These are phyloP conservation scores for Andricus grossulariae DNA, from an alignment of 1,140 invertebrate genomes.

Conservation along the genomic window DNA sequence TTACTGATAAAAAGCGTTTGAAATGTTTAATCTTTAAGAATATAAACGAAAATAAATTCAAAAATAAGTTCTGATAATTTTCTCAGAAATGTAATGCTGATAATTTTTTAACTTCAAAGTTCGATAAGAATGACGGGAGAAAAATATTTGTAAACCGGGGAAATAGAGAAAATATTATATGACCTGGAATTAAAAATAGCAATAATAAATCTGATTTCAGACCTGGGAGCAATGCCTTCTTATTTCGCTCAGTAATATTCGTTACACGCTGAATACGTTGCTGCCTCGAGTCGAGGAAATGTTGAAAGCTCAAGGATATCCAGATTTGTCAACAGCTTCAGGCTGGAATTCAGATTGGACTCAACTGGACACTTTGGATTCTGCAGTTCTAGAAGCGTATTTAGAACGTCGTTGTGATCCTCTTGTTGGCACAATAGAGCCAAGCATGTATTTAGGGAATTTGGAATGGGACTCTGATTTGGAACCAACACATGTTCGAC, in stretches of 20 bases:
- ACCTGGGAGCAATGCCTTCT: constrained; percentile 88
- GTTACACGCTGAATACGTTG: constrained; percentile 85
- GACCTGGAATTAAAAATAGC: too few relatives aligned
- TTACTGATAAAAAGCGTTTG: too few relatives aligned
- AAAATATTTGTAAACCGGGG: neutral
- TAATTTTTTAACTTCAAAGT: too few relatives aligned
- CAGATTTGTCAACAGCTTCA: constrained; percentile 66
- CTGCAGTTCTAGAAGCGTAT: constrained; percentile 87
- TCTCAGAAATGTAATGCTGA: too few relatives aligned
- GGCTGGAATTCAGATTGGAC: constrained; percentile 72
- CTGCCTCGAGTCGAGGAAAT: constrained; percentile 82
- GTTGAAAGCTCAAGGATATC: constrained; percentile 67
- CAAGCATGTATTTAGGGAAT: constrained; percentile 93
- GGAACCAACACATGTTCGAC: constrained; percentile 85
- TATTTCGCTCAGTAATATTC: constrained; percentile 92
- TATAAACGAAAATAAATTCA: too few relatives aligned
- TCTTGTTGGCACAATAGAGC: constrained; percentile 94
- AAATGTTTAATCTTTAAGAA: too few relatives aligned
- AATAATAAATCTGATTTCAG: constrained; percentile 65
- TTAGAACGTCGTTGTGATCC: constrained; percentile 95
- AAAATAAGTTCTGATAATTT: too few relatives aligned
- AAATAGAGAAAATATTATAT: constrained; percentile 33
- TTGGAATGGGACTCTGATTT: constrained; percentile 90
- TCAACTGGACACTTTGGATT: constrained; percentile 80
- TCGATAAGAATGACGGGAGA: too few relatives aligned